Conservation (phyloP, 2,113 vertebrate species). For the Stictonetta naevosa region DNA sequence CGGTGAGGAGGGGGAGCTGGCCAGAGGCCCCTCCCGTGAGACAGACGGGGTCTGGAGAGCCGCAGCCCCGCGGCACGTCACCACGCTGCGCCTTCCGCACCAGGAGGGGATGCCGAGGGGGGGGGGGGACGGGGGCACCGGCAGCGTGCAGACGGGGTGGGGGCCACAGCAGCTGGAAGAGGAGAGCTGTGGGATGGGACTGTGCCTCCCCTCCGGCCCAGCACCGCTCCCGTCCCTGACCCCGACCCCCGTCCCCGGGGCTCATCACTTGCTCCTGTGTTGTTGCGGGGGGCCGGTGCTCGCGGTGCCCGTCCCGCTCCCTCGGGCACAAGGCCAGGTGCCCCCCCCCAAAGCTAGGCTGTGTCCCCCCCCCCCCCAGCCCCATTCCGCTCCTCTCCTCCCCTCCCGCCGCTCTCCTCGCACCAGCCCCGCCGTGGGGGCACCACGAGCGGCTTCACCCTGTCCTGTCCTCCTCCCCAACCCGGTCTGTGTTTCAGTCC, state of each 20-base stretch:
- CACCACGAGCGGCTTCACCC: accelerated
- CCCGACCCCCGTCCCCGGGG: not conserved
- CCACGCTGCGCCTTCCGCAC: not conserved
- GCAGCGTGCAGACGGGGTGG: accelerated
- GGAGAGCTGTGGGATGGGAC: not conserved
- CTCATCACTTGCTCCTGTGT: not conserved
- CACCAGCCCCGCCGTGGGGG: not conserved
- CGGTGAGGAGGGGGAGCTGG: accelerated
- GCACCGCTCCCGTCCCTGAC: not conserved
- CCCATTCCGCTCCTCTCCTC: not conserved
- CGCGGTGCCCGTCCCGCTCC: not conserved
- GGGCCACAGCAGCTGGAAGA: constrained; percentile 15
- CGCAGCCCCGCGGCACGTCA: not conserved
- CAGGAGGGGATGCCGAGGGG: not conserved
- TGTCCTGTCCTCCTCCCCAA: not conserved
- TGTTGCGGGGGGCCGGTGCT: not conserved
- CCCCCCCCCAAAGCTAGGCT: not conserved
- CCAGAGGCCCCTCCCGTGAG: not conserved
- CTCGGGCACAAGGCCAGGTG: not conserved
- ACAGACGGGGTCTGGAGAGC: not conserved
- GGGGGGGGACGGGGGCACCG: not conserved
- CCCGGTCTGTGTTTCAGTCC: not conserved
- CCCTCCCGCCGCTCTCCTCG: accelerated
- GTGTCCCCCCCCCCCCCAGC: not conserved
- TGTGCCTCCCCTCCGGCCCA: not conserved